Percentiles rank a stretch among this genome's conserved stretches.
Evolutionary conservation across 2,113 vertebrate genomes (phyloP).

Genomic region (Rissa tridactyla): DNA sequence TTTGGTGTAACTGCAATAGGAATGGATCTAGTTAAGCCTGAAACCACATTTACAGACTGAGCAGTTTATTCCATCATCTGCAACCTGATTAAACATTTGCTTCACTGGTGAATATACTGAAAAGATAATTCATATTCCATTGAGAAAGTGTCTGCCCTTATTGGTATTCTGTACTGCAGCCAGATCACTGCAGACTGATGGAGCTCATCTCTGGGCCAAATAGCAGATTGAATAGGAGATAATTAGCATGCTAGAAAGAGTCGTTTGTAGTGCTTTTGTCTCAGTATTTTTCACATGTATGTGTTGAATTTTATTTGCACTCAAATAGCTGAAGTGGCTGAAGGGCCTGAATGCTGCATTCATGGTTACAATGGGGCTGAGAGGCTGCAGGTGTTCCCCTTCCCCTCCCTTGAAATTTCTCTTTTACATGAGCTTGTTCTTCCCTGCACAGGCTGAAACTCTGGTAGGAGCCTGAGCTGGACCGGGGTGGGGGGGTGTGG

Average conservation of each 20-base stretch:
- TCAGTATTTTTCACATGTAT: conserved; percentile 50
- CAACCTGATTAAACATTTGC: conserved; percentile 11
- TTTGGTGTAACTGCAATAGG: not conserved
- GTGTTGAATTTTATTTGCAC: conserved; percentile 42
- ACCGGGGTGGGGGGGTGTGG: not conserved
- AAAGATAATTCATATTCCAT: conserved; percentile 55
- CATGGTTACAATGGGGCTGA: not conserved
- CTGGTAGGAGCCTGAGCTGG: not conserved
- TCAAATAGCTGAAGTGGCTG: conserved; percentile 30
- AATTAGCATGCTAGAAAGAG: conserved; percentile 65
- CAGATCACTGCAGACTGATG: conserved; percentile 31
- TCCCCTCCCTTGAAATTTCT: not conserved
- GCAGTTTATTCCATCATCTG: not conserved
- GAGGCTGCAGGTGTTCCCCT: conserved; percentile 33
- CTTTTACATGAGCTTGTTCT: not conserved
- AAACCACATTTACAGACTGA: conserved; percentile 5
- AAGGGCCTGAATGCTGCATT: conserved; percentile 24
- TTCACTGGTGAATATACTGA: conserved; percentile 40
- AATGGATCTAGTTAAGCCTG: not conserved
- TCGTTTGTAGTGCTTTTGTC: conserved; percentile 52
- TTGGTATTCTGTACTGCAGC: conserved; percentile 51
- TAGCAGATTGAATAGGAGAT: conserved; percentile 45
- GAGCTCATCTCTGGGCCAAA: conserved; percentile 48
- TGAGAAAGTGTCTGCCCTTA: conserved; percentile 52
- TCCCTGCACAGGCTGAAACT: not conserved